These are phyloP conservation scores for Aphelinus atriplicis DNA, from an alignment of 1,140 invertebrate species.

Conservation along the genomic window DNA sequence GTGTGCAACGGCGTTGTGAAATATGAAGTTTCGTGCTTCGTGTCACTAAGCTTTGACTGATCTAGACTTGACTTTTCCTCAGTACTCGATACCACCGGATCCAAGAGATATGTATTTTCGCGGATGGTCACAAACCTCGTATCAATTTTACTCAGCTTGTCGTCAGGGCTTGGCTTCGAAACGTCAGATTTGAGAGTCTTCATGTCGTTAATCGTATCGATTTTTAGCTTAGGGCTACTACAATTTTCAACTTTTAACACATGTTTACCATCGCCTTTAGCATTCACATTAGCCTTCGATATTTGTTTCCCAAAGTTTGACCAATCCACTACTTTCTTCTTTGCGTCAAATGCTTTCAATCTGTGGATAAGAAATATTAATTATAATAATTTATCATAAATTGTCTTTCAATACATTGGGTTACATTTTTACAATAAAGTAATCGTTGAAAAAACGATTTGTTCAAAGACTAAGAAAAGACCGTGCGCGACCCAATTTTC, in stretches of 20 bases:
- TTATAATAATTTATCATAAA: background rate
- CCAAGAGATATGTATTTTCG: constrained; percentile 6
- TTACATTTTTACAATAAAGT: too few species aligned
- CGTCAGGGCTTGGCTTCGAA: background rate
- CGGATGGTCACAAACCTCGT: constrained; percentile 18
- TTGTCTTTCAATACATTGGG: background rate
- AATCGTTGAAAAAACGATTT: too few species aligned
- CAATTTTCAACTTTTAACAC: background rate
- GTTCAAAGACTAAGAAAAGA: too few species aligned
- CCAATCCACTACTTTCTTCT: background rate
- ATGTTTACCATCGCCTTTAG: constrained; percentile 16
- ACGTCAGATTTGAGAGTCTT: constrained; percentile 10
- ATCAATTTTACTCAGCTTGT: background rate
- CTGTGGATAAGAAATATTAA: background rate
- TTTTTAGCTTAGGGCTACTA: background rate
- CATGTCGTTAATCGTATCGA: background rate
- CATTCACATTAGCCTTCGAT: background rate
- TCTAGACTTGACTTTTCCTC: constrained; percentile 3
- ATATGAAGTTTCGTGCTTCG: background rate
- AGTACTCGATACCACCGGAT: constrained; percentile 6
- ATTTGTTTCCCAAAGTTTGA: background rate
- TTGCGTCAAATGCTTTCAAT: constrained; percentile 5
- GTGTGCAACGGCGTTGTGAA: constrained; percentile 17
- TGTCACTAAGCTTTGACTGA: background rate
- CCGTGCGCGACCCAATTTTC: too few species aligned